Conservation (phyloP, 2,888 invertebrate genomes). For the Trichogramma dendrolimi region DNA sequence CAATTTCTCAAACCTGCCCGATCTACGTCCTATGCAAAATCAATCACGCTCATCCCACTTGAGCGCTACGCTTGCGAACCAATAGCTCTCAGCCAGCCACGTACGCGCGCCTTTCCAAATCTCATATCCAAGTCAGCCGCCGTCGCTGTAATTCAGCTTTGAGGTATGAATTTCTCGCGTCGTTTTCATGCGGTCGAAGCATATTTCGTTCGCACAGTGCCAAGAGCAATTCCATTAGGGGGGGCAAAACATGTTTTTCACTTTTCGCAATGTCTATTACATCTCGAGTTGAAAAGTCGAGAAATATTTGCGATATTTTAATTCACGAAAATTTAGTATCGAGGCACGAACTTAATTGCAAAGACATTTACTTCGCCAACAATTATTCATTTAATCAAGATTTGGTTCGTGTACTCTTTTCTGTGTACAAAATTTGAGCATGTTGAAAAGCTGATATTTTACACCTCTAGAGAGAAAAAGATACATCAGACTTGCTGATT, state of each 20-base stretch:
- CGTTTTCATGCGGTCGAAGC: slow-evolving; percentile 37
- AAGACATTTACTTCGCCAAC: too few species aligned
- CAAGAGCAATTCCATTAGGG: too few species aligned
- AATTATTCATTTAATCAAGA: too few species aligned
- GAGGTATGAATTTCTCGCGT: slow-evolving; percentile 18
- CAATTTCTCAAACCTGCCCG: slow-evolving; percentile 54
- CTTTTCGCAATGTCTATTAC: background rate
- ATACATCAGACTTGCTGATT: slow-evolving; percentile 49
- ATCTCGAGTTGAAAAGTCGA: background rate
- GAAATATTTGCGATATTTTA: background rate
- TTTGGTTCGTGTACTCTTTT: too few species aligned
- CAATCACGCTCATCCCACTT: slow-evolving; percentile 44
- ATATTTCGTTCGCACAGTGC: too few species aligned
- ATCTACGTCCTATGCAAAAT: slow-evolving; percentile 53
- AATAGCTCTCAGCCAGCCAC: background rate
- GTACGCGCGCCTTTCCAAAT: background rate
- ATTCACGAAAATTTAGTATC: background rate
- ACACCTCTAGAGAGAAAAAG: background rate
- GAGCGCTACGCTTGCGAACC: background rate
- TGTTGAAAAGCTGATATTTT: too few species aligned
- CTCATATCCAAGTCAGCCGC: background rate
- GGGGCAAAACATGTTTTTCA: background rate
- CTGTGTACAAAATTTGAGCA: too few species aligned
- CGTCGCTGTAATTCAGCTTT: slow-evolving; percentile 6
- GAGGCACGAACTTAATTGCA: too few species aligned